Evolutionary conservation across 2,113 vertebrate species (phyloP).

Genomic region (Pteronura brasiliensis): DNA sequence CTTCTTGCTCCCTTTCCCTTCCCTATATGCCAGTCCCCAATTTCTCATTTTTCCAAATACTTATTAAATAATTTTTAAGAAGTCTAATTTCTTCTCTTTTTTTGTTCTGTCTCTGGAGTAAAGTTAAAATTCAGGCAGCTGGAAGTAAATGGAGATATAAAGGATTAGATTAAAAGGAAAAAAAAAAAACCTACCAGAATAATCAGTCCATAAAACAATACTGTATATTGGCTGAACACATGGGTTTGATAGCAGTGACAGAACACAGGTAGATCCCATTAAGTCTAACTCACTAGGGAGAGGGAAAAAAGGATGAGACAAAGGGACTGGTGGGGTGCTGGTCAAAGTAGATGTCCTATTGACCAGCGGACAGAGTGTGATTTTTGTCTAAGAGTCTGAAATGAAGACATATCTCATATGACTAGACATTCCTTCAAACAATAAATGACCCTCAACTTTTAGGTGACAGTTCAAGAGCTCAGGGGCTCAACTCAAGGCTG

Average conservation of each 20-base stretch:
- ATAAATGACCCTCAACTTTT: not conserved
- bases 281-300: not conserved
- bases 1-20: not conserved
- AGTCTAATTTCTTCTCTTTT: not conserved
- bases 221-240: not conserved
- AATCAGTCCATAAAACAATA: not conserved
- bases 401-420: not conserved
- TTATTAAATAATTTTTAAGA: not conserved
- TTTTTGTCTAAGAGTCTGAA: not conserved
- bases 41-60: not conserved
- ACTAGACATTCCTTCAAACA: not conserved
- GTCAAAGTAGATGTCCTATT: not conserved
- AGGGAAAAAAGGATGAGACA: not conserved
- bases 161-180: not conserved
- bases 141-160: not conserved
- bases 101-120: not conserved
- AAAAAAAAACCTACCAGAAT: not conserved
- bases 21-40: not conserved
- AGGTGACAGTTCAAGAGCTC: not conserved
- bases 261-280: not conserved
- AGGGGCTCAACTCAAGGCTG: not conserved
- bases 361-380: not conserved
- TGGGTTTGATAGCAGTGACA: not conserved
- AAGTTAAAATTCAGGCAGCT: constrained; percentile 17
- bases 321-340: not conserved